phyloP scores from a whole-genome alignment of 2,888 invertebrate species.

The Aricia artaxerxes region DNA sequence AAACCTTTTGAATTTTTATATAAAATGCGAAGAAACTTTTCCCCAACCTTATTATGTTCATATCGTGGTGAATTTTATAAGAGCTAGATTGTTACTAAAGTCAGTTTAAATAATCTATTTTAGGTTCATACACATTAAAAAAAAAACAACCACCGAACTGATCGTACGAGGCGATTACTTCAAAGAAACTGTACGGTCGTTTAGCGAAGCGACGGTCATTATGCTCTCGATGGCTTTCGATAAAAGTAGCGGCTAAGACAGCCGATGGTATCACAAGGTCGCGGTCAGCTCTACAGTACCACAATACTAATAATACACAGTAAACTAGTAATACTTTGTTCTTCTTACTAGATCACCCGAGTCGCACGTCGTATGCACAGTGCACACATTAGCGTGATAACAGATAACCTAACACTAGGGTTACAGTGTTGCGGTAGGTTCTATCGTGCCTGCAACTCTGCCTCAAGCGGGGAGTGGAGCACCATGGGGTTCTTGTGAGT shows the following conservation, averaged over 20 bases:
- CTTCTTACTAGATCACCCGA: too few relatives aligned
- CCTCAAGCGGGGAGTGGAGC: too few relatives aligned
- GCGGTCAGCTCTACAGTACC: constrained; percentile 44
- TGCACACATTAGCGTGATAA: too few relatives aligned
- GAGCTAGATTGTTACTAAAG: not conserved
- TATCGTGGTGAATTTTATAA: not conserved
- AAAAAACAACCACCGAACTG: not conserved
- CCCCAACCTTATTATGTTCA: too few relatives aligned
- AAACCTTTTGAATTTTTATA: too few relatives aligned
- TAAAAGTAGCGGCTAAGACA: constrained; percentile 22
- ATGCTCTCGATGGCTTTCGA: constrained; percentile 16
- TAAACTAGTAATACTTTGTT: too few relatives aligned
- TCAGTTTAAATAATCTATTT: not conserved
- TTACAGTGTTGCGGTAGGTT: too few relatives aligned
- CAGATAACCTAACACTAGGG: too few relatives aligned
- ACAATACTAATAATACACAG: not conserved
- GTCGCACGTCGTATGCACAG: too few relatives aligned
- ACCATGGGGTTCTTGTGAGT: too few relatives aligned
- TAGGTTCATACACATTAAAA: not conserved
- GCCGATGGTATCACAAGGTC: constrained; percentile 45
- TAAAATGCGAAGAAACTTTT: too few relatives aligned
- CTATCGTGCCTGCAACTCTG: too few relatives aligned
- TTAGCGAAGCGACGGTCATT: constrained; percentile 10
- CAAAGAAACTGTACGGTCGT: not conserved
- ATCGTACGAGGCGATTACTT: not conserved